These are phyloP conservation scores for Toxonevra muliebris DNA, from an alignment of 2,888 invertebrate genomes.

Conservation along the genomic window DNA sequence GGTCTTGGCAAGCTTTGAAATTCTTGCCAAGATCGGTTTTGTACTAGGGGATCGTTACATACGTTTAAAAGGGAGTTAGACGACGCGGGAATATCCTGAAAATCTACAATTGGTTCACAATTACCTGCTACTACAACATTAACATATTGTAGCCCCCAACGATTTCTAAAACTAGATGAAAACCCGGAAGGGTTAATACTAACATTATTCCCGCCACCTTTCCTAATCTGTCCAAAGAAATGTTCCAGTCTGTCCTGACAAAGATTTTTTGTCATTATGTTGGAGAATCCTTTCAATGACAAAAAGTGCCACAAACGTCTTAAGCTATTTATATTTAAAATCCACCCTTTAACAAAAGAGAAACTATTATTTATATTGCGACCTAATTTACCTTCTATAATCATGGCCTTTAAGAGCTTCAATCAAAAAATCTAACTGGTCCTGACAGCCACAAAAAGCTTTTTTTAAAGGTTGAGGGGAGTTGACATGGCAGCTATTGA, in stretches of 20 bases:
- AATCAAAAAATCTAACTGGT: slow-evolving; percentile 5
- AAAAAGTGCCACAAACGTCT: not conserved
- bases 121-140: slow-evolving; percentile 17
- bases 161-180: slow-evolving; percentile 22
- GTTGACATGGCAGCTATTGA: not conserved
- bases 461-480: slow-evolving; percentile 1
- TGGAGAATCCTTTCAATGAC: slow-evolving; percentile 8
- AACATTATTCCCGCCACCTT: slow-evolving; percentile 13
- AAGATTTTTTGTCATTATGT: too few relatives aligned
- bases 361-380: too few relatives aligned
- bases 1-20: too few relatives aligned
- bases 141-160: slow-evolving; percentile 20
- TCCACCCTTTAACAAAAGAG: not conserved
- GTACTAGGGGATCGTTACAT: slow-evolving; percentile 1
- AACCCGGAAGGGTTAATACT: slow-evolving; percentile 18
- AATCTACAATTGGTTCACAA: too few relatives aligned
- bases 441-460: not conserved
- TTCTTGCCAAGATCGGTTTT: too few relatives aligned
- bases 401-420: not conserved
- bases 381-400: not conserved
- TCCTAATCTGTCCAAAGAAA: too few relatives aligned
- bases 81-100: too few relatives aligned
- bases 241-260: too few relatives aligned
- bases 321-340: slow-evolving; percentile 9
- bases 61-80: too few relatives aligned